phyloP scores from a whole-genome alignment of 2,888 invertebrate genomes.

The Melieria omissa region DNA sequence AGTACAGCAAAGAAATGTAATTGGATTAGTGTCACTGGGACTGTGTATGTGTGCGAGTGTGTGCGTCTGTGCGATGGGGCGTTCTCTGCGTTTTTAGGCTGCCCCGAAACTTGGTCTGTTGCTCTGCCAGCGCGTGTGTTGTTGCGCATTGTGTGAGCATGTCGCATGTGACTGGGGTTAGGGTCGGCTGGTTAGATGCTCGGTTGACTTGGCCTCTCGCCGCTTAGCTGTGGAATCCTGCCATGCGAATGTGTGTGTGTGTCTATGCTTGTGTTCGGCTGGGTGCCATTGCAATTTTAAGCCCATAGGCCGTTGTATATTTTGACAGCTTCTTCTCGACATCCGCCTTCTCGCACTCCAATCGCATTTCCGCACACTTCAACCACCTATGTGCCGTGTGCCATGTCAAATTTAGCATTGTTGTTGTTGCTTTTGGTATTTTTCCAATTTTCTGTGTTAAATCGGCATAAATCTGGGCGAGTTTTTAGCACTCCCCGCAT shows the following conservation, averaged over 20 bases:
- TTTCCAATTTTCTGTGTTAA: slow-evolving; percentile 9
- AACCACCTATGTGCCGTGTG: no score
- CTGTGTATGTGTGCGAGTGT: not conserved
- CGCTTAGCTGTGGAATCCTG: no score
- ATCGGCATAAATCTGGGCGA: not conserved
- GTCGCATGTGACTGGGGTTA: no score
- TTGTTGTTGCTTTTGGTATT: not conserved
- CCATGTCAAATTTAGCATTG: not conserved
- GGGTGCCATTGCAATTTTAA: not conserved
- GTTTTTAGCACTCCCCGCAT: not conserved
- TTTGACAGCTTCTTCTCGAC: not conserved
- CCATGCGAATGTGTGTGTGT: not conserved
- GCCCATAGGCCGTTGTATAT: slow-evolving; percentile 6
- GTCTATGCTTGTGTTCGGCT: not conserved
- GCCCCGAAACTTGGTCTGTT: no score
- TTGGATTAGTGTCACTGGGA: slow-evolving; percentile 11
- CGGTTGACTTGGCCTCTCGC: no score
- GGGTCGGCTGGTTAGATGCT: no score
- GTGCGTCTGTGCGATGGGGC: not conserved
- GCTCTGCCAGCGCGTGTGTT: no score
- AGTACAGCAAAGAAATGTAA: slow-evolving; percentile 15
- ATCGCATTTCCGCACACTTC: no score
- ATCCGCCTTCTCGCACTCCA: no score
- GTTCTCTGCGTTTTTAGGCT: no score
- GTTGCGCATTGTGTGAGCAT: no score